A percentile compares a stretch with the other conserved stretches of the same genome.
Conservation (phyloP, 2,113 vertebrate species). For the Guaruba guarouba region DNA sequence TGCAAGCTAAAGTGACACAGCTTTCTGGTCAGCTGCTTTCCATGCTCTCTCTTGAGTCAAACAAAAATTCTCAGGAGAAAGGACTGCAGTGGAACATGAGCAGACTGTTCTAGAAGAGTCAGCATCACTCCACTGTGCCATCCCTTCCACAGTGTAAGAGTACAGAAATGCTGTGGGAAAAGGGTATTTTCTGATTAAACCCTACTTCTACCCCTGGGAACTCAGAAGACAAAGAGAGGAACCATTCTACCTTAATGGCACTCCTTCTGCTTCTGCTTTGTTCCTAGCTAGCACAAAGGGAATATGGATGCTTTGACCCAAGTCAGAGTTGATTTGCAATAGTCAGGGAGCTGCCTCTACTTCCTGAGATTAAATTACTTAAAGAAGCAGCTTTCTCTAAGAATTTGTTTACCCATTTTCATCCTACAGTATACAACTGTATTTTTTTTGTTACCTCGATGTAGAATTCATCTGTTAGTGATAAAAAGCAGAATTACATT, state of each 20-base stretch:
- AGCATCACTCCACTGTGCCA: background rate
- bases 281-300: background rate
- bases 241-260: background rate
- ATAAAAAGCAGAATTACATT: background rate
- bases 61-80: background rate
- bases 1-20: background rate
- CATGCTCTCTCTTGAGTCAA: background rate
- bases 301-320: background rate
- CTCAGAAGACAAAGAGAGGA: background rate
- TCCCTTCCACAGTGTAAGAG: background rate
- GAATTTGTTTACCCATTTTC: background rate
- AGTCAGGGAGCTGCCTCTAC: background rate
- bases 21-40: background rate
- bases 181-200: background rate
- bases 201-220: background rate
- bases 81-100: background rate
- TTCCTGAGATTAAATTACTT: background rate
- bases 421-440: background rate
- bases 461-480: background rate
- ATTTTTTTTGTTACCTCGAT: background rate
- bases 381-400: background rate
- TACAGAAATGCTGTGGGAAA: background rate
- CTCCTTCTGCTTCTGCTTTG: background rate
- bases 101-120: background rate
- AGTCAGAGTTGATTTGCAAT: background rate